Base-by-base conservation (phyloP, 1,140 invertebrate species). In the Pseudomyrmex flavicornis region DNA sequence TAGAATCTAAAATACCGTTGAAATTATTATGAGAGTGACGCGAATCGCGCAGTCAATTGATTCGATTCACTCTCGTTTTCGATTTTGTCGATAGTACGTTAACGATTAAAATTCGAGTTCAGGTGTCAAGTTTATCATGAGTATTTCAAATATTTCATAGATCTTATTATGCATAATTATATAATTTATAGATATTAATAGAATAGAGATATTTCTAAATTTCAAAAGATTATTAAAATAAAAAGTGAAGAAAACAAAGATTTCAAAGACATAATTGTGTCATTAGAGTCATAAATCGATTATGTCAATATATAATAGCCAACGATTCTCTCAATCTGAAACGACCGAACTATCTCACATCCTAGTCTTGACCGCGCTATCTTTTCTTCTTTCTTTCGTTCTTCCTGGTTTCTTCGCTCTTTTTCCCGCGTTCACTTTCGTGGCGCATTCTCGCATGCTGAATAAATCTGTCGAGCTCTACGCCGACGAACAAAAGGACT, bases 401-500 rank as follows among this genome's bases (percentile, higher is more conserved):
- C 48, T 52, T 54, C 46, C 50, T 58, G 76, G 75, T 58, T n/a
- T 65, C 50, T 17, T 66, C 17, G 15, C 10, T 13, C 56, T 4
- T 15, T 61, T 26, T 12, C 66, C 17, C 63, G 17, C 58, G 66
- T 61, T 20, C 58, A 52, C 17, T 54, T 68, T n/a, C 56, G 46
- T 66, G 48, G 59, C 56, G 26, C 44, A 61, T 61, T 72, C 63
- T 87, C 63, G 46, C 73, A 68, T 62, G 82, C 50, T 48, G 76
- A 82, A 82, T 86, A 85, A 83, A 88, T 82, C 65, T 46, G 65
- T 68, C 80, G 58, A 58, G 54, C 73, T 54, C 35, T 77, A 68
- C 66, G 26, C 10, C 20, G 58, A 84, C 75, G 80, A 83, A 88
- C 85, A 90, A 88, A 80, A 84, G 61, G 65, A 63, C 10, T 44